Evolutionary conservation across 2,888 invertebrate genomes (phyloP).

Genomic region (Timandra comae): DNA sequence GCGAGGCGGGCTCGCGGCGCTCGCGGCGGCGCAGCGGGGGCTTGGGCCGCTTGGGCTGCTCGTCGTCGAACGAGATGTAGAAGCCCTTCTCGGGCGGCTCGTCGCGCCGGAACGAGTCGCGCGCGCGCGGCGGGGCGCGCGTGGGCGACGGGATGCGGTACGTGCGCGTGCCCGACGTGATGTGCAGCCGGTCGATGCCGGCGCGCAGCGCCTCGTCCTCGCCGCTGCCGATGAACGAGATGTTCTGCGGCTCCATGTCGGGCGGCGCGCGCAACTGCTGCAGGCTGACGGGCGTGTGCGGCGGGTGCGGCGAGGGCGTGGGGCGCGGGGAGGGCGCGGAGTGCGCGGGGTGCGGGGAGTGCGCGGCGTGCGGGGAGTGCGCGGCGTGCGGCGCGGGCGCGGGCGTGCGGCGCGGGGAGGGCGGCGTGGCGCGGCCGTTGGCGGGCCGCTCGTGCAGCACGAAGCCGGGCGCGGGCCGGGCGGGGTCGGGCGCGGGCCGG

Average conservation of each 20-base stretch:
- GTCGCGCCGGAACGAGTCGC: conserved; percentile 81
- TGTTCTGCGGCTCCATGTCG: conserved; percentile 95
- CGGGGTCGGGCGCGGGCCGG: conserved; percentile 22
- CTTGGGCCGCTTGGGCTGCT: conserved; percentile 91
- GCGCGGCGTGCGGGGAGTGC: conserved; percentile 68
- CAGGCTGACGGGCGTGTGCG: conserved; percentile 80
- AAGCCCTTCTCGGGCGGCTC: conserved; percentile 84
- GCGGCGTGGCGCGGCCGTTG: conserved; percentile 76
- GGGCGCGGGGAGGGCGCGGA: conserved; percentile 79
- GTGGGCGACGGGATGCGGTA: conserved; percentile 94
- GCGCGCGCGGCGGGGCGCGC: conserved; percentile 78
- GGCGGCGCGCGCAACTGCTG: conserved; percentile 82
- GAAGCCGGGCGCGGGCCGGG: neutral
- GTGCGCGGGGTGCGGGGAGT: no score
- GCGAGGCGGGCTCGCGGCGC: conserved; percentile 84
- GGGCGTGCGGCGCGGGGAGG: conserved; percentile 73
- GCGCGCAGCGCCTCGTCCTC: conserved; percentile 75
- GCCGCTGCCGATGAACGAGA: conserved; percentile 90
- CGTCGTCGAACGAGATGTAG: conserved; percentile 95
- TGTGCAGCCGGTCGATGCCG: conserved; percentile 86
- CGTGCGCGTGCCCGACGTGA: conserved; percentile 90
- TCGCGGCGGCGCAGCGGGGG: conserved; percentile 88
- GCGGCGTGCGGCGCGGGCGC: conserved; percentile 70
- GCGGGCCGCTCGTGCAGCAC: conserved; percentile 38
- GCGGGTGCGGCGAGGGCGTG: conserved; percentile 66